These are phyloP conservation scores for Eulemur albifrons DNA, from an alignment of 2,797 vertebrate genomes.

Conservation along the genomic window DNA sequence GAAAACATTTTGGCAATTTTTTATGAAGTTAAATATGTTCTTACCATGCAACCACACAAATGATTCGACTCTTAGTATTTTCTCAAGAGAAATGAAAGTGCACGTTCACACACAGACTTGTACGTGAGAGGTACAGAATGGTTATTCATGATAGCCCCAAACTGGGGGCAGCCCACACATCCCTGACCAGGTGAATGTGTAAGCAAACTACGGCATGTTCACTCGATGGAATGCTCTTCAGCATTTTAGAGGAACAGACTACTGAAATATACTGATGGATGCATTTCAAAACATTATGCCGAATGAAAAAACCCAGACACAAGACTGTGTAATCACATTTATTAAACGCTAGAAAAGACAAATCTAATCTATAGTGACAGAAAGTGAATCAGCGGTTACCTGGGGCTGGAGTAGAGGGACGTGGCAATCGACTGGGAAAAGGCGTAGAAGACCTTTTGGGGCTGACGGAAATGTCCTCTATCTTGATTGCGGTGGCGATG, in stretches of 20 bases:
- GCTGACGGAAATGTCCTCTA: not conserved
- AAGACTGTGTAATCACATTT: not conserved
- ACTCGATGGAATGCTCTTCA: not conserved
- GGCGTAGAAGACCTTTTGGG: not conserved
- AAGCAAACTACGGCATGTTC: not conserved
- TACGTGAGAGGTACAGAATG: not conserved
- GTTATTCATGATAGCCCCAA: not conserved
- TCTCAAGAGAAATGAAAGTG: not conserved
- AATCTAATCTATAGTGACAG: not conserved
- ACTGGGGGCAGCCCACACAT: not conserved
- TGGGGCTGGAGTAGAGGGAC: not conserved
- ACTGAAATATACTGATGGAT: not conserved
- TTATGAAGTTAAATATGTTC: not conserved
- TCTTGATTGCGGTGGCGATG: not conserved
- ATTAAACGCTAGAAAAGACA: not conserved
- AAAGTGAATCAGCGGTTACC: not conserved
- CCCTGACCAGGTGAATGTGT: not conserved
- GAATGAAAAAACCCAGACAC: not conserved
- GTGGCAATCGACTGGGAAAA: not conserved
- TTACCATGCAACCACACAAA: not conserved
- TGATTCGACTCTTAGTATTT: slow-evolving; percentile 2
- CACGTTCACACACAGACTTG: not conserved
- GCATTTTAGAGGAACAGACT: not conserved
- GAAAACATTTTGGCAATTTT: slow-evolving; percentile 4
- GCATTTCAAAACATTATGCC: not conserved